These are phyloP conservation scores for Saccopteryx bilineata DNA, from an alignment of 2,113 vertebrate species.

Conservation along the genomic window DNA sequence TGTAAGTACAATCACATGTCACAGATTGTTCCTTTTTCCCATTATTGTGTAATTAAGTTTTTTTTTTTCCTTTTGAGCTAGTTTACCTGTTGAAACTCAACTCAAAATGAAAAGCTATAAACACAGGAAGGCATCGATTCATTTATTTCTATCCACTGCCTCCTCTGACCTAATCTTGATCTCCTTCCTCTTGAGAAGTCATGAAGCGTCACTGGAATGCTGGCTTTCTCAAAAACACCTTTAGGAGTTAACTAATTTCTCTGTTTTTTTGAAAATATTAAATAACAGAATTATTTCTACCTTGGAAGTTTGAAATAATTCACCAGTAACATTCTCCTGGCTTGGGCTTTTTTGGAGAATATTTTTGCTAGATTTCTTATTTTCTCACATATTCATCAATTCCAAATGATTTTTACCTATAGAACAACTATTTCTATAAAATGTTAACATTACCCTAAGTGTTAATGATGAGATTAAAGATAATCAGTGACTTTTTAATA, in stretches of 20 bases:
- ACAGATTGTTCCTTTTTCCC: neutral
- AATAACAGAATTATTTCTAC: neutral
- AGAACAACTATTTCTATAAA: constrained; percentile 25
- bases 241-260: constrained; percentile 17
- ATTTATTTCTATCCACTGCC: neutral
- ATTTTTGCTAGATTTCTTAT: neutral
- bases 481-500: constrained; percentile 22
- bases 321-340: neutral
- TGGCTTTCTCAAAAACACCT: neutral
- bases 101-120: neutral
- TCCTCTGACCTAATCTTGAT: neutral
- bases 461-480: constrained; percentile 40
- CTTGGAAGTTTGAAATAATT: neutral
- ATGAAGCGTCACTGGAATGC: neutral
- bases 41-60: neutral
- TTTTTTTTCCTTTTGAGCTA: neutral
- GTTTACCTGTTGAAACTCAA: neutral
- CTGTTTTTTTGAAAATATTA: neutral
- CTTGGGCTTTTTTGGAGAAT: neutral
- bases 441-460: neutral
- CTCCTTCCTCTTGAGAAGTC: neutral
- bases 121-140: neutral
- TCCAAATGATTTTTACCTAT: neutral
- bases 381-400: constrained; percentile 2
- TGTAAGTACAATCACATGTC: neutral